Evolutionary conservation across 2,113 vertebrate genomes (phyloP).

Genomic region (Thunnus maccoyii): DNA sequence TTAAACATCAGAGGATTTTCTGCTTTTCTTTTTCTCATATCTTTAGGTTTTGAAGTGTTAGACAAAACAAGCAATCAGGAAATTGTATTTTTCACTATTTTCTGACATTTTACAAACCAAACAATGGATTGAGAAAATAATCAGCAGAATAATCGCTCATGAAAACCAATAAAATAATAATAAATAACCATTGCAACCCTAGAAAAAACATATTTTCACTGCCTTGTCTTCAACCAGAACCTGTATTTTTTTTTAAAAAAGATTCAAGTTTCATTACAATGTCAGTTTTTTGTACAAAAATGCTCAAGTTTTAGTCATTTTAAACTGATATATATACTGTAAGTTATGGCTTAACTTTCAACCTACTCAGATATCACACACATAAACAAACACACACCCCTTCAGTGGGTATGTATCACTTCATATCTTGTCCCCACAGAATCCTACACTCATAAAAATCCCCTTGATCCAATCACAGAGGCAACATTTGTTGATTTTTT

Average conservation of each 20-base stretch:
- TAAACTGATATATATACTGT: not conserved
- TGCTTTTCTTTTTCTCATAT: too few species aligned
- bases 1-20: too few species aligned
- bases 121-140: too few species aligned
- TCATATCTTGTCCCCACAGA: constrained; percentile 20
- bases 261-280: not conserved
- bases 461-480: constrained; percentile 1
- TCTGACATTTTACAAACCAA: too few species aligned
- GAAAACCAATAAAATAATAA: not conserved
- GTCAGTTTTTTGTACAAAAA: not conserved
- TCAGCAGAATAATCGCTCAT: not conserved
- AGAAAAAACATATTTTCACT: not conserved
- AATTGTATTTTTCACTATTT: too few species aligned
- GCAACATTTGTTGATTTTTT: constrained; percentile 6
- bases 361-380: not conserved
- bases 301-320: too few species aligned
- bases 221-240: not conserved
- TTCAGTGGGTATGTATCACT: not conserved
- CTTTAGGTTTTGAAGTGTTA: too few species aligned
- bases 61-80: too few species aligned
- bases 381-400: constrained; percentile 14
- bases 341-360: not conserved
- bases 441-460: not conserved
- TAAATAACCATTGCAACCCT: not conserved
- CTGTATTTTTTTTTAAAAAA: not conserved